These are phyloP conservation scores for Drosophila busckii DNA, from an alignment of 1,140 invertebrate genomes.

Conservation along the genomic window DNA sequence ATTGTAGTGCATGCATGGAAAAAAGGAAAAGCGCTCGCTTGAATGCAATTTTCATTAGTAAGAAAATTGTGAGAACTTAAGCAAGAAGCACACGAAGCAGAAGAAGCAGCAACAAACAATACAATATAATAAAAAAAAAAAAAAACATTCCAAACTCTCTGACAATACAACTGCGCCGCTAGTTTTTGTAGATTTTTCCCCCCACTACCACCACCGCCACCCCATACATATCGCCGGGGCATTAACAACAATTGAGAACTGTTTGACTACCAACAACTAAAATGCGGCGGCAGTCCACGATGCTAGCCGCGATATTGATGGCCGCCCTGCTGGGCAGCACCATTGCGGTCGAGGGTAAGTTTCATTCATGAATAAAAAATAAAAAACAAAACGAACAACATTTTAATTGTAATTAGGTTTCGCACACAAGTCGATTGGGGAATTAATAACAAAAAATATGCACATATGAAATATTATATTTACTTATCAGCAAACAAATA, in stretches of 20 bases:
- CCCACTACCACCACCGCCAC: constrained; percentile 5
- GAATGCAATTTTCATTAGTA: constrained; percentile 65
- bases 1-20: constrained; percentile 37
- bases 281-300: constrained; percentile 73
- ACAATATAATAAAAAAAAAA: constrained; percentile 1
- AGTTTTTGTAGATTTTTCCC: constrained; percentile 24
- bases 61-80: constrained; percentile 52
- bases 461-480: too few relatives aligned
- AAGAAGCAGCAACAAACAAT: constrained; percentile 11
- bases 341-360: constrained; percentile 67
- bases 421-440: too few relatives aligned
- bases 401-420: too few relatives aligned
- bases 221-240: constrained; percentile 19
- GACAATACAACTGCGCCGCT: constrained; percentile 28
- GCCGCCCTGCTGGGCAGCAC: constrained; percentile 58
- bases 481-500: too few relatives aligned
- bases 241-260: constrained; percentile 8
- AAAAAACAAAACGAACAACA: too few relatives aligned
- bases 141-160: constrained; percentile 56
- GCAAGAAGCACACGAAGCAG: not conserved
- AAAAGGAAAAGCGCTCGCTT: constrained; percentile 49
- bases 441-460: too few relatives aligned
- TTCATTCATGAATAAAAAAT: too few relatives aligned
- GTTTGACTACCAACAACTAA: constrained; percentile 33
- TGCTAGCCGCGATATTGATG: constrained; percentile 73